Conservation (phyloP, 2,888 invertebrate species). For the Polyommatus icarus region DNA sequence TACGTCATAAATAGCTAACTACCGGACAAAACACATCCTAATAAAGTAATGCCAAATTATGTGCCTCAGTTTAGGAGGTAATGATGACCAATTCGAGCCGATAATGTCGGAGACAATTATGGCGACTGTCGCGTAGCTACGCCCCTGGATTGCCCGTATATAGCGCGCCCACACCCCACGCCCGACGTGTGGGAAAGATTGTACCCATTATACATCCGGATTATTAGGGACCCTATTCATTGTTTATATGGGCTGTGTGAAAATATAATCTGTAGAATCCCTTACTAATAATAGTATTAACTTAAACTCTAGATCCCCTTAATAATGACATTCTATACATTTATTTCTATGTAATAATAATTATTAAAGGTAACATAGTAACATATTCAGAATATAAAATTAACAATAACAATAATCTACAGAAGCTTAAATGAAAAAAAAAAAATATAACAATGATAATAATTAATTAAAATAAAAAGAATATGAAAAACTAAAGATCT, state of each 20-base stretch:
- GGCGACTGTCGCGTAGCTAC: constrained; percentile 21
- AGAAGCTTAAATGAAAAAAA: too few species aligned
- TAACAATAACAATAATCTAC: too few species aligned
- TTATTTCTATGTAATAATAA: too few species aligned
- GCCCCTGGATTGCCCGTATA: constrained; percentile 33
- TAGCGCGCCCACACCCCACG: constrained; percentile 40
- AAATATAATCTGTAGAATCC: too few species aligned
- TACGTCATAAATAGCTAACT: not conserved
- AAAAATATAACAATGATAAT: too few species aligned
- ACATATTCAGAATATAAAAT: too few species aligned
- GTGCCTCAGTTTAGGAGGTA: not conserved
- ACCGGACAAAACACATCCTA: not conserved
- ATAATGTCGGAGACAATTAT: not conserved
- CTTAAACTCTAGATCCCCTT: too few species aligned
- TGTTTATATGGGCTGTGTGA: not conserved
- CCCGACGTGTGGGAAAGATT: constrained; percentile 66
- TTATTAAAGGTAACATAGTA: too few species aligned
- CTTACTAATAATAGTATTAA: too few species aligned
- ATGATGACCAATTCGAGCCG: not conserved
- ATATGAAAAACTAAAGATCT: too few species aligned
- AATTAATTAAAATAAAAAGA: too few species aligned
- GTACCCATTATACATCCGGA: constrained; percentile 52
- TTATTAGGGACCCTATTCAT: constrained; percentile 26
- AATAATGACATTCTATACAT: too few species aligned
- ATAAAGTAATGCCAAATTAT: not conserved